Conservation (phyloP, 1,140 invertebrate species). For the Macrobrachium rosenbergii region DNA sequence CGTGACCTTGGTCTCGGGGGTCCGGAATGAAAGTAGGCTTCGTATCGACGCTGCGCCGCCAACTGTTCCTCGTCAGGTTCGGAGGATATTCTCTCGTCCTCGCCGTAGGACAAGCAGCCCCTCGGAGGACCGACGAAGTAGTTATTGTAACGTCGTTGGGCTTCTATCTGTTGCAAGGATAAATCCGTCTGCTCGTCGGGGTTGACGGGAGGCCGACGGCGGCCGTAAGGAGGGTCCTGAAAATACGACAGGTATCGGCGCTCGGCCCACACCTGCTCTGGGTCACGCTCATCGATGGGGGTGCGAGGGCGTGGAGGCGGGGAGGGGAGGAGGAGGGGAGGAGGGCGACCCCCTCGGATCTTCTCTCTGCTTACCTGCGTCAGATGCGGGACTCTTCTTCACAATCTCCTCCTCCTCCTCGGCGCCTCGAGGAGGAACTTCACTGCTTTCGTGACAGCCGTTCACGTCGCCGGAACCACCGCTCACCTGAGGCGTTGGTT, state of each 20-base stretch:
- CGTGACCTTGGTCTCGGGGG: slow-evolving; percentile 50
- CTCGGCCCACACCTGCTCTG: slow-evolving; percentile 60
- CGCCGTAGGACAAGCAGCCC: slow-evolving; percentile 42
- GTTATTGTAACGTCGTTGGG: slow-evolving; percentile 56
- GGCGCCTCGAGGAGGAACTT: background rate
- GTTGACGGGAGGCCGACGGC: slow-evolving; percentile 25
- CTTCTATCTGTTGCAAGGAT: slow-evolving; percentile 52
- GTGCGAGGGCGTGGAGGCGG: slow-evolving; percentile 65
- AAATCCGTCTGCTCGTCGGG: slow-evolving; percentile 27
- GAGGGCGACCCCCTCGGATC: background rate
- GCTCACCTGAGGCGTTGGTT: slow-evolving; percentile 23
- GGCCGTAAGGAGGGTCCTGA: slow-evolving; percentile 51
- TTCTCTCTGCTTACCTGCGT: background rate
- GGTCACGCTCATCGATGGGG: slow-evolving; percentile 64
- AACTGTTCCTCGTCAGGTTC: slow-evolving; percentile 55
- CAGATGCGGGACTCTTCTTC: slow-evolving; percentile 43
- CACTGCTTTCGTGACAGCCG: background rate
- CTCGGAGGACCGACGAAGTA: slow-evolving; percentile 63
- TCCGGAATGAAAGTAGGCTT: slow-evolving; percentile 55
- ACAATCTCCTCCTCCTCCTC: slow-evolving; percentile 46
- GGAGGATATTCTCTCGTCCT: slow-evolving; percentile 4
- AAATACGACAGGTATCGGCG: slow-evolving; percentile 61
- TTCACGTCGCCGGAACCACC: slow-evolving; percentile 30
- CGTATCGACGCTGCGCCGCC: slow-evolving; percentile 55
- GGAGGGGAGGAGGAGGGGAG: slow-evolving; percentile 36